Base-by-base conservation (phyloP, 2,113 vertebrate species). In the Scophthalmus maximus region DNA sequence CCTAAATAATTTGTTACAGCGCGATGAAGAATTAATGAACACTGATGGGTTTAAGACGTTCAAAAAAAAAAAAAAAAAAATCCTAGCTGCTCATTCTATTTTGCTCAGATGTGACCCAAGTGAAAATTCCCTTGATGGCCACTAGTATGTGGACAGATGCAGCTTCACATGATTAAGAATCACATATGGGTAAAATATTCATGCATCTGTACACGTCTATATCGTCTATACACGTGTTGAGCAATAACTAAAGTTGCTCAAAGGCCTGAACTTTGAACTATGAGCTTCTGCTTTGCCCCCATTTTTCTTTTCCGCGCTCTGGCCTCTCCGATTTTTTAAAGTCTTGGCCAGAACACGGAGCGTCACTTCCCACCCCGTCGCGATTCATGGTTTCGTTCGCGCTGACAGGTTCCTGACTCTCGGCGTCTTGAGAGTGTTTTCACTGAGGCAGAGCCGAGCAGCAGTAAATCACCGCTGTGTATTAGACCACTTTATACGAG, bases 341-440 rank as follows among this genome's bases (percentile, higher is more conserved):
- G 32, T 34, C 32, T 34, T 9, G 5, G 32, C 9, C 5, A 9
- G 32, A n/a, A n/a, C n/a, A n/a, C n/a, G 32, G 32, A 6, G 32
- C 9, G 32, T 34, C 32, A 9, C 32, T 9, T 9, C 32, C 32
- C 32, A 5, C 32, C 40, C 17, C 40, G 30, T 4, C 22, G 1
- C 66, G 75, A 79, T 81, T 69, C 49, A 84, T 67, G 52, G 42
- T 9, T 73, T 22, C 83, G 63, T 1, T 53, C 50, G 58, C 55
- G 3, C 44, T 20, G 47, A 66, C 29, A 44, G 44, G 30, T 53
- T 66, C 69, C 69, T 27, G 25, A 49, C 0, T 22, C 6, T 6
- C 8, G 15, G 38, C 12, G 38, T 44, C 42, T n/a, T 7, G 18
- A 18, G 42, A 20, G 42, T 46, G 42, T 46, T 46, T 46, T 18